Conservation (phyloP, 2,888 invertebrate genomes). For the Tetranychus piercei region DNA sequence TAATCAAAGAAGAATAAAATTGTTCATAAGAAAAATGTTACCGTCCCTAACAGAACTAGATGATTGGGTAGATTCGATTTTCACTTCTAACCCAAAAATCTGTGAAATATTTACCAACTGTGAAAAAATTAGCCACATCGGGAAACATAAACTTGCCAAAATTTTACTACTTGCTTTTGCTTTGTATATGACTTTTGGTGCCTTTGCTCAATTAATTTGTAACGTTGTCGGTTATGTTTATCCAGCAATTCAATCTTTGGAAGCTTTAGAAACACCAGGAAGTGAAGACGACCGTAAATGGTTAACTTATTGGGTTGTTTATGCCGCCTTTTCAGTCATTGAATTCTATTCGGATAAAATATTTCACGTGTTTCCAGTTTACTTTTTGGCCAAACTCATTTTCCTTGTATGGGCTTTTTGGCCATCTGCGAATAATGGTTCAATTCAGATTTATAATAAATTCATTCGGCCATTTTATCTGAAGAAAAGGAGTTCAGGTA, state of each 20-base stretch:
- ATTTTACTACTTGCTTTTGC: conserved; percentile 51
- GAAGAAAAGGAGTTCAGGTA: conserved; percentile 29
- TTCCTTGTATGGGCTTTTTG: conserved; percentile 76
- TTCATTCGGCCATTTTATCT: conserved; percentile 59
- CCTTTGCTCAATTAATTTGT: conserved; percentile 84
- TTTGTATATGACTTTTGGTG: conserved; percentile 82
- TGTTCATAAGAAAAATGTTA: too few species aligned
- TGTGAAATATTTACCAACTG: not conserved
- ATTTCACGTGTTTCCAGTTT: conserved; percentile 30
- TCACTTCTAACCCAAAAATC: not conserved
- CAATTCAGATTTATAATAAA: conserved; percentile 53
- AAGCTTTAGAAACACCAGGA: conserved; percentile 39
- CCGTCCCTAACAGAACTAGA: too few species aligned
- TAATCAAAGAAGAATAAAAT: too few species aligned
- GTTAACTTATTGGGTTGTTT: conserved; percentile 99
- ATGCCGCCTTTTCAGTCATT: conserved; percentile 67
- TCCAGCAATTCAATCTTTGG: conserved; percentile 53
- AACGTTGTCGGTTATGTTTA: conserved; percentile 86
- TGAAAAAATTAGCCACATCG: not conserved
- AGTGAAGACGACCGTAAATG: conserved; percentile 71
- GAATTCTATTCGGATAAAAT: conserved; percentile 87
- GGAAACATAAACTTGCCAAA: not conserved
- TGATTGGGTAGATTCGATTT: not conserved
- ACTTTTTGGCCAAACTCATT: conserved; percentile 42
- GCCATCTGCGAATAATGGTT: conserved; percentile 64